These are phyloP conservation scores for Dermatemys mawii DNA, from an alignment of 2,113 vertebrate genomes.

Conservation along the genomic window DNA sequence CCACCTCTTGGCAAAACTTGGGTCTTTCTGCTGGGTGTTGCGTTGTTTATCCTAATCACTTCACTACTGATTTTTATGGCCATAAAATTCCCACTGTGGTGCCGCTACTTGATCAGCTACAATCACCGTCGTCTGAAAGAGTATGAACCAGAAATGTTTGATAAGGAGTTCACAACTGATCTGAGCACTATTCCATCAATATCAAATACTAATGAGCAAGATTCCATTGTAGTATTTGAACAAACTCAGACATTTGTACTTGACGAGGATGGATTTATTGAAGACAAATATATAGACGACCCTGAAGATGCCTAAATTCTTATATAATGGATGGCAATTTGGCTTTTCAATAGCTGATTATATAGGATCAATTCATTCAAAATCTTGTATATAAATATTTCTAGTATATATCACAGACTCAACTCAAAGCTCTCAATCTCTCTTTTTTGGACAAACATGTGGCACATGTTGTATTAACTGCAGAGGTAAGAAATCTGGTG, in stretches of 20 bases:
- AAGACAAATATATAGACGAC: conserved; percentile 88
- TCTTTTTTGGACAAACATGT: background rate
- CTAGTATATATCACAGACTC: background rate
- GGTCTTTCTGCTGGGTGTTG: conserved; percentile 85
- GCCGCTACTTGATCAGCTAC: conserved; percentile 86
- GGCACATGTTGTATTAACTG: background rate
- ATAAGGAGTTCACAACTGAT: conserved; percentile 73
- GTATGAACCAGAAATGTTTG: conserved; percentile 72
- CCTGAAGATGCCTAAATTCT: conserved; percentile 60
- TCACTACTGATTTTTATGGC: conserved; percentile 83
- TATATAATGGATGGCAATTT: background rate
- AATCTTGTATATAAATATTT: conserved; percentile 4
- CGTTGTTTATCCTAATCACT: conserved; percentile 77
- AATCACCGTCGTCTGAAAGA: conserved; percentile 83
- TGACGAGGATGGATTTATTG: conserved; percentile 89
- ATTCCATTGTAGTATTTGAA: conserved; percentile 69
- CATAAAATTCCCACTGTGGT: conserved; percentile 88
- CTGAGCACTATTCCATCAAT: conserved; percentile 61
- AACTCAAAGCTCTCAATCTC: background rate
- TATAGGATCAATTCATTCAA: background rate
- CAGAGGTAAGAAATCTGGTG: background rate
- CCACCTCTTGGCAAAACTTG: conserved; percentile 83
- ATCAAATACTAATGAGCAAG: conserved; percentile 55
- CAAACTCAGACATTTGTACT: conserved; percentile 66
- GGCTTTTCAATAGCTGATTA: background rate